phyloP scores from a whole-genome alignment of 2,797 vertebrate species.

The Artibeus lituratus region DNA sequence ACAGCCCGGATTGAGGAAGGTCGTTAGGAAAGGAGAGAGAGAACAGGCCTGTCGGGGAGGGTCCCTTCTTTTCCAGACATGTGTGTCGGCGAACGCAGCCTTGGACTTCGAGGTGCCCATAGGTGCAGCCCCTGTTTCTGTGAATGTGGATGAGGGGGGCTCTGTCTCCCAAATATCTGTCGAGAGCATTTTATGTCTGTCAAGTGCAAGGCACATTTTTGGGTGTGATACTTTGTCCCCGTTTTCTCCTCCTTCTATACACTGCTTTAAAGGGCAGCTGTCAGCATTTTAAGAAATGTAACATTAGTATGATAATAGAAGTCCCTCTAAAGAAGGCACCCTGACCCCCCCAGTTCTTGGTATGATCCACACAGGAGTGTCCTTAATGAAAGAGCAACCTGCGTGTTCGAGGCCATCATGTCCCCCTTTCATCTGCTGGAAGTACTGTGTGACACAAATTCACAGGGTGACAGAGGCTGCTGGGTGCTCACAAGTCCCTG shows the following conservation, averaged over 20 bases:
- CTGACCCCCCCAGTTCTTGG: background rate
- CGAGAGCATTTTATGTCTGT: background rate
- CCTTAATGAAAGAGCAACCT: background rate
- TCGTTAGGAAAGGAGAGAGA: conserved; percentile 70
- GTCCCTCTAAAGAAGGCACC: background rate
- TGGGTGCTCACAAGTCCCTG: background rate
- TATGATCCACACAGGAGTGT: background rate
- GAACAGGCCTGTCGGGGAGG: background rate
- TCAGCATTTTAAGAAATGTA: background rate
- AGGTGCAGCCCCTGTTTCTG: background rate
- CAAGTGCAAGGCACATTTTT: background rate
- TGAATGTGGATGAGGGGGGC: background rate
- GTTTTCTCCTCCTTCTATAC: background rate
- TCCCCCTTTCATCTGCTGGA: background rate
- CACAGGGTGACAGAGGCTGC: background rate
- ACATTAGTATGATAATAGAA: background rate
- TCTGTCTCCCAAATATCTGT: background rate
- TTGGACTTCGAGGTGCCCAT: background rate
- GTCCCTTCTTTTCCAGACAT: background rate
- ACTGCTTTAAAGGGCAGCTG: background rate
- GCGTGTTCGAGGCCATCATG: background rate
- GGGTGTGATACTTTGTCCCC: background rate
- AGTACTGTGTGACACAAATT: background rate
- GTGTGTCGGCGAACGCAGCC: background rate
- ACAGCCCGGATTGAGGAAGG: conserved; percentile 79